These are phyloP conservation scores for human (Homo sapiens) DNA, from an alignment of 2,113 vertebrate species.

Conservation along the genomic window GRCh38 chr1:11500501-11501000, in stretches of 20 bases:
- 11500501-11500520: neutral
- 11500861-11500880: neutral
- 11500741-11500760: neutral
- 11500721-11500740: neutral
- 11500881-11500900: neutral
- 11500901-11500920: neutral
- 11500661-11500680: neutral
- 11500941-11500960: neutral
- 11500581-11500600: neutral
- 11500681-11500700: neutral
- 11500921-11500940: neutral
- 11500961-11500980: constrained; percentile 55
- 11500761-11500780: neutral
- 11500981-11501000: constrained; percentile 88
- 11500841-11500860: too few species aligned
- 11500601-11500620: neutral
- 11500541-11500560: neutral
- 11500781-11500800: neutral
- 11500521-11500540: neutral
- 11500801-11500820: neutral
- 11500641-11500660: neutral
- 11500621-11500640: constrained; percentile 31
- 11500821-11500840: neutral
- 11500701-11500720: neutral
- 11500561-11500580: neutral